Base-by-base conservation (phyloP, 2,113 vertebrate species). In the Seriola quinqueradiata region DNA sequence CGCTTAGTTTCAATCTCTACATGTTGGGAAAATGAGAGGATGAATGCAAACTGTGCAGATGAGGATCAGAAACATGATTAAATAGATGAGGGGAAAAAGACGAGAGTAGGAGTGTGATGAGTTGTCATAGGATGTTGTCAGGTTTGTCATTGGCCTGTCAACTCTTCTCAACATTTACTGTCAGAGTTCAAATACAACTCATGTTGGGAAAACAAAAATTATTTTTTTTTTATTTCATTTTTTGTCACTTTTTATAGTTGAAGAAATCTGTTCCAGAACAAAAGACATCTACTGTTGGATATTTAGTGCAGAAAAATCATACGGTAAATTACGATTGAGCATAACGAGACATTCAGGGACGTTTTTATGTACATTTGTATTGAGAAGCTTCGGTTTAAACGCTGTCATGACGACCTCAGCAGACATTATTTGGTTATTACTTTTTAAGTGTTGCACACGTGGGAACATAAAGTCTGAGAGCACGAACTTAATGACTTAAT, bases 401-500 rank as follows among this genome's bases (percentile, higher is more conserved):
- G n/a, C 14, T 57, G 9, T 19, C 12, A 46, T 12, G 4, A 12
- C 10, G 54, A 34, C 25, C 11, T 70, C 14, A 17, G n/a, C 38
- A 44, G 6, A 23, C 46, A 36, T 57, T 83, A 81, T 79, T 83
- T 79, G 28, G 2, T 28, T 28, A 28, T 28, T 28, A 2, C 3
- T 28, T 28, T 74, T 64, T 36, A 23, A n/a, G 25, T 66, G 32
- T 87, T 75, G 42, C 38, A 32, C 40, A 60, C 54, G 48, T 17
- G n/a, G 21, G 21, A 44, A 23, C 28, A 64, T 50, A n/a, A 76
- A 54, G 66, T 50, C 36, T 34, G 76, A 9, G 8, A 64, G 28
- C 17, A 21, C 38, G 71, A 73, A 70, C 28, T 74, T 83, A 36
- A 76, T 68, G 63, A 67, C 28, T 28, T 28, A 28, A 28, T 28